A percentile compares a stretch with the other conserved stretches of the same genome.
These are phyloP conservation scores for Lycophotia porphyrea DNA, from an alignment of 2,888 invertebrate species.

Conservation along the genomic window DNA sequence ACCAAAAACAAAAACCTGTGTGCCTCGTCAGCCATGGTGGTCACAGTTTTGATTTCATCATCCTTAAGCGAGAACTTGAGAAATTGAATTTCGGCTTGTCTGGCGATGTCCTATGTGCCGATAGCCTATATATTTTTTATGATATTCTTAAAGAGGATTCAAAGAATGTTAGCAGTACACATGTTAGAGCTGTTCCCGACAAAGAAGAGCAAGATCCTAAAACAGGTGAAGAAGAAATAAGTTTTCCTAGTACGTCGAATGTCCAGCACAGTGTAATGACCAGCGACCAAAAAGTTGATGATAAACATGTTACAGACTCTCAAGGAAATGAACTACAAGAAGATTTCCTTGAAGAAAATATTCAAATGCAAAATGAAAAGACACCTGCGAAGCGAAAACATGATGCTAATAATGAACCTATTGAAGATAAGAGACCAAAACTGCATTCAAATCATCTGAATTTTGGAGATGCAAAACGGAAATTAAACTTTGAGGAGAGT, in stretches of 20 bases:
- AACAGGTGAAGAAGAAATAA: not conserved
- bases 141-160: conserved; percentile 16
- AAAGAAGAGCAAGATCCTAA: not conserved
- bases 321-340: not conserved
- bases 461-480: not conserved
- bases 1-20: not conserved
- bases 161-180: not conserved
- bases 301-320: no score
- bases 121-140: conserved; percentile 10
- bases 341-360: not conserved
- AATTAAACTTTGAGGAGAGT: not conserved
- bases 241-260: not conserved
- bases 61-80: conserved; percentile 7
- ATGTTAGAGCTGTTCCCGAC: not conserved
- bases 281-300: not conserved
- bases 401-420: not conserved
- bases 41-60: not conserved
- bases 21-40: conserved; percentile 17
- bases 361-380: conserved; percentile 6
- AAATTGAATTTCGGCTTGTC: not conserved
- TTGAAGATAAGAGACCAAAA: not conserved
- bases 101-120: conserved; percentile 17
- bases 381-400: not conserved
- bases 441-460: not conserved
- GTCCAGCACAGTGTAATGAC: no score